These are phyloP conservation scores for Tethya wilhelma DNA, from an alignment of 37 sponge, comb jelly and placozoan species.

Conservation along the genomic window DNA sequence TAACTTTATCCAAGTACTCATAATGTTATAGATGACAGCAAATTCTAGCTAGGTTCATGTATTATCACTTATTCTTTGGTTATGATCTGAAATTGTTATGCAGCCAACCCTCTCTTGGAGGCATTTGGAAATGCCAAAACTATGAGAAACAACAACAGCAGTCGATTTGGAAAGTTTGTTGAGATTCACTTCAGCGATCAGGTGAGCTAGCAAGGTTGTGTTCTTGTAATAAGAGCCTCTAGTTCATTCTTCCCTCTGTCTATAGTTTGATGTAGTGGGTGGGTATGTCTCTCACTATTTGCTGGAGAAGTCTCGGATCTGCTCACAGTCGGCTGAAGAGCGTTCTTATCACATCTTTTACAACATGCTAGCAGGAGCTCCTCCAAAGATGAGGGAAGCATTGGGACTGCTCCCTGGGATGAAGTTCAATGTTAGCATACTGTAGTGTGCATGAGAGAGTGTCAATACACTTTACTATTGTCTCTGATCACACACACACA, in stretches of 20 bases:
- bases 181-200: conserved; percentile 91
- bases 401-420: conserved; percentile 41
- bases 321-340: conserved; percentile 83
- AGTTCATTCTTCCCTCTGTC: conserved; percentile 3
- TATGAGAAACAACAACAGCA: conserved; percentile 90
- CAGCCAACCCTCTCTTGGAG: conserved; percentile 95
- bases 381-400: conserved; percentile 53
- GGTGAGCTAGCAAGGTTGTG: conserved; percentile 28
- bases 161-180: conserved; percentile 94
- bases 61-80: not conserved
- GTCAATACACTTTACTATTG: not conserved
- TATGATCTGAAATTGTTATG: not conserved
- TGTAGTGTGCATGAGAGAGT: not conserved
- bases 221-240: too few species aligned
- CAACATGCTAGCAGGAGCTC: conserved; percentile 84
- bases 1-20: too few species aligned
- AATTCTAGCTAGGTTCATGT: not conserved
- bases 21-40: too few species aligned
- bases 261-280: conserved; percentile 88
- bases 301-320: conserved; percentile 95
- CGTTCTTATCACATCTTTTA: conserved; percentile 98
- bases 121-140: conserved; percentile 97
- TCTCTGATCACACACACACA: too few species aligned
- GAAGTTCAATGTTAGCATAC: conserved; percentile 46
- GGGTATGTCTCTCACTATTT: conserved; percentile 94